A percentile compares a stretch with the other conserved stretches of the same genome.
phyloP scores from a whole-genome alignment of 2,888 invertebrate genomes.

The Drosophila suboccidentalis region DNA sequence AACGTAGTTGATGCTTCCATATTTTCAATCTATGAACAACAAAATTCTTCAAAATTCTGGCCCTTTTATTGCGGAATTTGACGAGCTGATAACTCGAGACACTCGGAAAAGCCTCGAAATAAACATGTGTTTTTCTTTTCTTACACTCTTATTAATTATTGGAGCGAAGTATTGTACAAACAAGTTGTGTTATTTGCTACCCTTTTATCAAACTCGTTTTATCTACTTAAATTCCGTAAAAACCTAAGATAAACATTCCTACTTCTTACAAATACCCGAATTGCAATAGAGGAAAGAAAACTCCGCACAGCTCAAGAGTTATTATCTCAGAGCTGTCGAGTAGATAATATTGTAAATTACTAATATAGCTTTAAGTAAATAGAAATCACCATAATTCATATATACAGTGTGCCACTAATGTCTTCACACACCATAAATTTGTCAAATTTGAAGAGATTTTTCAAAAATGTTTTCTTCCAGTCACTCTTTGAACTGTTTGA shows the following conservation, averaged over 20 bases:
- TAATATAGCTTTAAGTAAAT: not conserved
- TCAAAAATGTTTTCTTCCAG: too few relatives aligned
- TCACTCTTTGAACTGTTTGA: too few relatives aligned
- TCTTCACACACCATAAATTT: too few relatives aligned
- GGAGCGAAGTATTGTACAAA: conserved; percentile 31
- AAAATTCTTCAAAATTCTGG: conserved; percentile 12
- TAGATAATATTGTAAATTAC: not conserved
- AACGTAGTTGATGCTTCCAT: conserved; percentile 35
- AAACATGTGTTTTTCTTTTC: conserved; percentile 7
- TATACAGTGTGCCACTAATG: too few relatives aligned
- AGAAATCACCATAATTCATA: not conserved
- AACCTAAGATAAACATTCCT: not conserved
- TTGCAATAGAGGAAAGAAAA: conserved; percentile 1
- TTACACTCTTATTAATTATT: conserved; percentile 34
- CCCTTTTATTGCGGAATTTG: conserved; percentile 41
- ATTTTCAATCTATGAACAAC: conserved; percentile 2
- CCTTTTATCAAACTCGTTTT: conserved; percentile 27
- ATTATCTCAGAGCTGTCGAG: too few relatives aligned
- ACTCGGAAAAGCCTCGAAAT: not conserved
- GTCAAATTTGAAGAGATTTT: too few relatives aligned
- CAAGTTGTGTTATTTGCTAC: conserved; percentile 7
- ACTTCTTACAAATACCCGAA: conserved; percentile 10
- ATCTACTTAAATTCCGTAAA: conserved; percentile 24
- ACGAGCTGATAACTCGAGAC: conserved; percentile 39
- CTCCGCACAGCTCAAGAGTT: too few relatives aligned